Evolutionary conservation across 2,888 invertebrate genomes (phyloP).

Genomic region (Aquatica leii): DNA sequence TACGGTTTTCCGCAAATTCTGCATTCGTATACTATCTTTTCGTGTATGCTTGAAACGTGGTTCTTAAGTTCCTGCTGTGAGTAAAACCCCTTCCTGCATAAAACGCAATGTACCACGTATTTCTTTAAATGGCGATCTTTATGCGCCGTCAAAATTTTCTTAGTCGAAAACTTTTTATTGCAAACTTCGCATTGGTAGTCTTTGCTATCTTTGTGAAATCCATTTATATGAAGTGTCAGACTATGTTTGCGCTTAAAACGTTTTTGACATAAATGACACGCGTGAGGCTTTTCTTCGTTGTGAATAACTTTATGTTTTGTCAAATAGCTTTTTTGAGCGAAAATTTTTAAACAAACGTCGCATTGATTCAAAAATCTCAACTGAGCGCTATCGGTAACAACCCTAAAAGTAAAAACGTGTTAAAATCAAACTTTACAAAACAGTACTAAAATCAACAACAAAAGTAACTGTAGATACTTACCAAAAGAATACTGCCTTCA

Average conservation of each 20-base stretch:
- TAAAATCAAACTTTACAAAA: no score
- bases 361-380: conserved; percentile 48
- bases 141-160: conserved; percentile 41
- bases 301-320: conserved; percentile 69
- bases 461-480: no score
- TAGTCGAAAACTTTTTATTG: conserved; percentile 20
- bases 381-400: no score
- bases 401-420: no score
- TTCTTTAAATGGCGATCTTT: conserved; percentile 55
- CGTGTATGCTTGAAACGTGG: no score
- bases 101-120: conserved; percentile 61
- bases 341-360: conserved; percentile 49
- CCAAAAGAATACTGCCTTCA: no score
- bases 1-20: no score
- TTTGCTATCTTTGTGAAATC: conserved; percentile 14
- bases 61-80: no score
- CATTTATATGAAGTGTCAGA: conserved; percentile 53
- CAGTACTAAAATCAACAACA: no score
- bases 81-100: conserved; percentile 51
- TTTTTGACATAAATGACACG: conserved; percentile 57
- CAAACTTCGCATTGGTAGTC: conserved; percentile 21
- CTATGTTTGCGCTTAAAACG: neutral
- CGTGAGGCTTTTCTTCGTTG: conserved; percentile 69
- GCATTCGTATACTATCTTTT: no score
- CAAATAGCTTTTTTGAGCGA: conserved; percentile 57